These are phyloP conservation scores for Chinchilla lanigera DNA, from an alignment of 2,113 vertebrate genomes.

Conservation along the genomic window DNA sequence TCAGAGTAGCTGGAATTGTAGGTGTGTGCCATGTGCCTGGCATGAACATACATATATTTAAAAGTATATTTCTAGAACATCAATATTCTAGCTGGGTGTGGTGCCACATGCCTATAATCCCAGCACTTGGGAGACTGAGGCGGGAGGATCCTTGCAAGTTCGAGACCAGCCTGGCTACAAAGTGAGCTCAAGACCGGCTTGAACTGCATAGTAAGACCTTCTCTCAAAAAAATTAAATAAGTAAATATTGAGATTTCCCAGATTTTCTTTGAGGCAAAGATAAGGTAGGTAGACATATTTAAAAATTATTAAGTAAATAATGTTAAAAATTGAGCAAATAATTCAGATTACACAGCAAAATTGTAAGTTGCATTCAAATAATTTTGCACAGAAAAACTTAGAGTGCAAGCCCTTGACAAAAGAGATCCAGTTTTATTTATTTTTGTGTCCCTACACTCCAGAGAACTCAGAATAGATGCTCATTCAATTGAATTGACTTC, in stretches of 20 bases:
- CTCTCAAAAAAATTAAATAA: too few species aligned
- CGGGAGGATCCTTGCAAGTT: too few species aligned
- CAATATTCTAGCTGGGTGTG: background rate
- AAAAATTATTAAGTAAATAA: constrained; percentile 40
- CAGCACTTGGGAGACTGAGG: too few species aligned
- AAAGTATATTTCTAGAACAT: background rate
- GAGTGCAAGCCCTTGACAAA: background rate
- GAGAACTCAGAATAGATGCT: background rate
- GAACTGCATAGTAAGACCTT: too few species aligned
- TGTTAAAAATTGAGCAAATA: background rate
- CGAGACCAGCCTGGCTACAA: too few species aligned
- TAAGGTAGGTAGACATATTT: background rate
- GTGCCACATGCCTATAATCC: too few species aligned
- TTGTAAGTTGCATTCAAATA: background rate
- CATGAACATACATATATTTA: background rate
- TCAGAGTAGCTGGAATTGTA: background rate
- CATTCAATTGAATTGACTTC: constrained; percentile 40
- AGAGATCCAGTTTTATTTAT: constrained; percentile 27
- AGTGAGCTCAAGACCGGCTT: too few species aligned
- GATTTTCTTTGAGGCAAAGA: background rate
- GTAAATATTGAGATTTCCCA: background rate
- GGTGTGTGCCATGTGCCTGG: background rate
- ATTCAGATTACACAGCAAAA: background rate
- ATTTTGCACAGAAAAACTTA: background rate
- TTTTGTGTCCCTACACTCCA: constrained; percentile 19